Evolutionary conservation across 2,888 invertebrate species (phyloP), one percentile per base, ranked within the genome.

Genomic region (Macaria liturata): DNA sequence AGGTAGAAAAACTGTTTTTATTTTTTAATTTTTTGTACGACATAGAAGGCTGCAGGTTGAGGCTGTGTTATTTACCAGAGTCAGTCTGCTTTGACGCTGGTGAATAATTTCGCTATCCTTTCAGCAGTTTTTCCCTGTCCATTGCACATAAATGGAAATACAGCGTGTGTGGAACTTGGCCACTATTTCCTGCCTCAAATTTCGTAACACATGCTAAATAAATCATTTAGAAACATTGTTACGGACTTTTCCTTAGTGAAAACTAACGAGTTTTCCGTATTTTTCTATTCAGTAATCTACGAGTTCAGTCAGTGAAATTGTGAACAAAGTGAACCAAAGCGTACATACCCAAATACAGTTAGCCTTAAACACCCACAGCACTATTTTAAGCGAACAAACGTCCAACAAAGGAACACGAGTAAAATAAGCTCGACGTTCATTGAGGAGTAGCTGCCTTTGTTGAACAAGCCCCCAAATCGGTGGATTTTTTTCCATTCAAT

Each of bases 351-450:
- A 20, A 20, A 20, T 20, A 20, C 34, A 37, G 4, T 6, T 37
- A 37, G 4, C 5, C 7, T 37, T 37, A 4, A 6, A 37, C 7
- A 37, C 34, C 4, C 49, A 49, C 32, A 39, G 30, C 47, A 44
- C 46, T 57, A 51, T 46, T 39, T 44, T 30, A 30, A 47, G 9
- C 43, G 37, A 43, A 48, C 45, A 40, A 58, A 37, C 7, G 3
- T 37, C 20, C 20, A 20, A 20, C 20, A 20, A 39, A 5, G 39
- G 5, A 39, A 39, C 5, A 58, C 49, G 53, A 58, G 54, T 47
- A 32, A 42, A 51, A 49, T 44, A 58, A 53, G 46, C 37, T 49
- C 45, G 74, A 76, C 69, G 67, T 75, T 80, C 79, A 77, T 82
- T 81, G 79, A 76, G 78, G 78, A 73, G 75, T 47, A 48, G 52